phyloP scores from a whole-genome alignment of 2,113 vertebrate genomes.

The Clarias batrachus region DNA sequence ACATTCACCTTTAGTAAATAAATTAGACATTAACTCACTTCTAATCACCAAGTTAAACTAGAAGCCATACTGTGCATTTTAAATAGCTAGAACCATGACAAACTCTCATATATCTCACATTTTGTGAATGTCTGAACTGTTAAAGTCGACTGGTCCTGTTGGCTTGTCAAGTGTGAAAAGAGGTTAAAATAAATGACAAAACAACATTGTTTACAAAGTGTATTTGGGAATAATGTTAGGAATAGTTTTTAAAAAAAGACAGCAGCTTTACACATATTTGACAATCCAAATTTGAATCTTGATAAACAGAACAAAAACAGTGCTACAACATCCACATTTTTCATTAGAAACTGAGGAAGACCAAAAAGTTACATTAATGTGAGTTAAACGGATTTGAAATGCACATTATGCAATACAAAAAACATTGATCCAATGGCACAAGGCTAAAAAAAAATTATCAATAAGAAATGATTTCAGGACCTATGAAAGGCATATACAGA shows the following conservation, averaged over 20 bases:
- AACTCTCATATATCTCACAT: neutral
- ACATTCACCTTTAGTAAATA: neutral
- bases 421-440: neutral
- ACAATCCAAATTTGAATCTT: neutral
- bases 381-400: neutral
- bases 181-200: neutral
- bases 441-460: neutral
- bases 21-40: neutral
- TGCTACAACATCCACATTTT: neutral
- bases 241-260: neutral
- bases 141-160: neutral
- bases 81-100: neutral
- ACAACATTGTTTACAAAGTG: neutral
- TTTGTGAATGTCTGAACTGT: neutral
- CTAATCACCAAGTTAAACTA: neutral
- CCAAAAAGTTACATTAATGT: neutral
- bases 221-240: neutral
- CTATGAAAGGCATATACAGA: neutral
- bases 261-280: conserved; percentile 10
- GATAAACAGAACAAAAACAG: neutral
- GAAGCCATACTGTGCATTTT: neutral
- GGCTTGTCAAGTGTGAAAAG: neutral
- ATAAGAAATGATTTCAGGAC: neutral
- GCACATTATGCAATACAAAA: neutral
- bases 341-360: neutral